Percentiles rank a stretch among this genome's conserved stretches.
These are phyloP conservation scores for Adineta ricciae DNA, from an alignment of 2,888 invertebrate species.

Conservation along the genomic window DNA sequence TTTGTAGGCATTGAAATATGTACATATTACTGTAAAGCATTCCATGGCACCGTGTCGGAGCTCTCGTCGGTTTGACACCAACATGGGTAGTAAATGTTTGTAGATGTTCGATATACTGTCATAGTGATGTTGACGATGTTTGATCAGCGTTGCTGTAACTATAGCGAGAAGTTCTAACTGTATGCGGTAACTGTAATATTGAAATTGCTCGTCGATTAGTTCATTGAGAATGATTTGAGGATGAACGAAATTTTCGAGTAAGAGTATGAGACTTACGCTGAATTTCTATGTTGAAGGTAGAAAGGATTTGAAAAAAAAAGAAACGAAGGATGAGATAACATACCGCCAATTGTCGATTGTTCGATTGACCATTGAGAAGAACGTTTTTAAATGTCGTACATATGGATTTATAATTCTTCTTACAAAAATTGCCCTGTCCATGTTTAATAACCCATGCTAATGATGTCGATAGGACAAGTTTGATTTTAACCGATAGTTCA, in stretches of 20 bases:
- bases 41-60: slow-evolving; percentile 15
- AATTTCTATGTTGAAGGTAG: slow-evolving; percentile 1
- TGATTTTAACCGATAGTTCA: background rate
- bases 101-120: background rate
- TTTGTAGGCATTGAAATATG: background rate
- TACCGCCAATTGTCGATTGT: slow-evolving; percentile 17
- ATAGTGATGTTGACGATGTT: background rate
- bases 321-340: no score
- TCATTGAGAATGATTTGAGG: slow-evolving; percentile 2
- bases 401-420: background rate
- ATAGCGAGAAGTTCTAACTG: background rate
- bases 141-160: background rate
- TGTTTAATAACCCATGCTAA: background rate
- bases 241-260: background rate
- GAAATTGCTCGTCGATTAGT: background rate
- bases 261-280: background rate
- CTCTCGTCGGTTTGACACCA: slow-evolving; percentile 6
- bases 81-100: background rate
- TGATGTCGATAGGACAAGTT: background rate
- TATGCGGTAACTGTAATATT: background rate
- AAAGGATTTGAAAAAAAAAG: no score
- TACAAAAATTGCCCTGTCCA: background rate
- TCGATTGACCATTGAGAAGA: slow-evolving; percentile 4
- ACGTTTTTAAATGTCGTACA: background rate
- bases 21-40: slow-evolving; percentile 21